phyloP scores from a whole-genome alignment of 1,140 invertebrate species.

The Drosophila sp. region DNA sequence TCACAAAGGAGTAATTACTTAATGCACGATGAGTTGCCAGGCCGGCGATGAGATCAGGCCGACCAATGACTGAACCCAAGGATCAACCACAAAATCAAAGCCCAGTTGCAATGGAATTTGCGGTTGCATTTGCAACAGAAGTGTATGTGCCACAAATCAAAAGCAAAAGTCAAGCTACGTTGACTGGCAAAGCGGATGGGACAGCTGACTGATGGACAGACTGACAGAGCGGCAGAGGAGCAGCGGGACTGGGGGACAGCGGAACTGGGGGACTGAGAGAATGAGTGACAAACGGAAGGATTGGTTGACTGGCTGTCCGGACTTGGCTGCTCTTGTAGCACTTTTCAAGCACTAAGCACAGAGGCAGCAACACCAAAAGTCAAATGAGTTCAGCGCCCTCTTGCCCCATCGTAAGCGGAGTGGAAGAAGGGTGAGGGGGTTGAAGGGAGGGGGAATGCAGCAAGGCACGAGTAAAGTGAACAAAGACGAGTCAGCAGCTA shows the following conservation, averaged over 20 bases:
- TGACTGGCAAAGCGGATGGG: slow-evolving; percentile 39
- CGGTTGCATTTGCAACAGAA: slow-evolving; percentile 34
- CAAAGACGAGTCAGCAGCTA: slow-evolving; percentile 20
- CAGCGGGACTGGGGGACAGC: slow-evolving; percentile 28
- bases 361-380: slow-evolving; percentile 55
- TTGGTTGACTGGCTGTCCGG: slow-evolving; percentile 18
- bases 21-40: slow-evolving; percentile 51
- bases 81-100: slow-evolving; percentile 72
- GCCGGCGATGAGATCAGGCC: not conserved
- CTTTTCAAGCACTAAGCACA: slow-evolving; percentile 67
- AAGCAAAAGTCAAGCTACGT: slow-evolving; percentile 24
- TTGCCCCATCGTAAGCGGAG: slow-evolving; percentile 21
- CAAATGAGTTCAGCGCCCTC: slow-evolving; percentile 74
- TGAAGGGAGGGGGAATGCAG: not conserved
- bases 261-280: not conserved
- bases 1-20: slow-evolving; percentile 80
- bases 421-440: not conserved
- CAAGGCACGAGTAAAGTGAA: not conserved
- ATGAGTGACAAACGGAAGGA: slow-evolving; percentile 31
- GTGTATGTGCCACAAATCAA: slow-evolving; percentile 61
- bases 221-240: slow-evolving; percentile 44
- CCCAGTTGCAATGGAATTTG: not conserved
- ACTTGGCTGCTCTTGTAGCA: slow-evolving; percentile 59
- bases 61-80: slow-evolving; percentile 3
- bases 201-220: slow-evolving; percentile 37